Evolutionary conservation across 2,888 invertebrate genomes (phyloP).

Genomic region (Coremacera marginata): DNA sequence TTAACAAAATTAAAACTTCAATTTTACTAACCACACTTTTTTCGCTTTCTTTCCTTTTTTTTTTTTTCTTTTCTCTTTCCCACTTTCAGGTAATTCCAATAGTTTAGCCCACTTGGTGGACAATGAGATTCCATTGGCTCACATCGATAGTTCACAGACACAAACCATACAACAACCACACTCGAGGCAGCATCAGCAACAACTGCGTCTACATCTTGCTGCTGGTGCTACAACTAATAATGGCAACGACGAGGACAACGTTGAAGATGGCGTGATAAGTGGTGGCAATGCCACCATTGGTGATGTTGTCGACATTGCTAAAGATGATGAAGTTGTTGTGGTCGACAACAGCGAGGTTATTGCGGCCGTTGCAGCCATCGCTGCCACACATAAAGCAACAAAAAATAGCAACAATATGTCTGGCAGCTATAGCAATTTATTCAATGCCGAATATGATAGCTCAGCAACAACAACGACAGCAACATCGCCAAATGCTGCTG

Average conservation of each 20-base stretch:
- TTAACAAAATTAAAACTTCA: neutral
- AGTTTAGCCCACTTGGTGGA: constrained; percentile 77
- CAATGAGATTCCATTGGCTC: constrained; percentile 75
- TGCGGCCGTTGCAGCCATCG: constrained; percentile 66
- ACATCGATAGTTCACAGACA: constrained; percentile 63
- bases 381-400: constrained; percentile 60
- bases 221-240: constrained; percentile 50
- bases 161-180: constrained; percentile 49
- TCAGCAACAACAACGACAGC: constrained; percentile 19
- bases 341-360: constrained; percentile 65
- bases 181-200: constrained; percentile 56
- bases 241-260: constrained; percentile 51
- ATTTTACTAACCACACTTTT: neutral
- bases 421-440: constrained; percentile 68
- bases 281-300: constrained; percentile 50
- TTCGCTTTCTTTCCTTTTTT: constrained; percentile 21
- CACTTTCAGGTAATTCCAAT: constrained; percentile 74
- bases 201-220: constrained; percentile 51
- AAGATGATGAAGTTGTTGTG: constrained; percentile 60
- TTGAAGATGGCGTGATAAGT: constrained; percentile 33
- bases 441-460: constrained; percentile 62
- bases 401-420: constrained; percentile 60
- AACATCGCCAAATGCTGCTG: constrained; percentile 14
- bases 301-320: constrained; percentile 44
- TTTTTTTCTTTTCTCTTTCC: constrained; percentile 23